Conservation (phyloP, 2,797 vertebrate genomes). For the Crax fasciolata region DNA sequence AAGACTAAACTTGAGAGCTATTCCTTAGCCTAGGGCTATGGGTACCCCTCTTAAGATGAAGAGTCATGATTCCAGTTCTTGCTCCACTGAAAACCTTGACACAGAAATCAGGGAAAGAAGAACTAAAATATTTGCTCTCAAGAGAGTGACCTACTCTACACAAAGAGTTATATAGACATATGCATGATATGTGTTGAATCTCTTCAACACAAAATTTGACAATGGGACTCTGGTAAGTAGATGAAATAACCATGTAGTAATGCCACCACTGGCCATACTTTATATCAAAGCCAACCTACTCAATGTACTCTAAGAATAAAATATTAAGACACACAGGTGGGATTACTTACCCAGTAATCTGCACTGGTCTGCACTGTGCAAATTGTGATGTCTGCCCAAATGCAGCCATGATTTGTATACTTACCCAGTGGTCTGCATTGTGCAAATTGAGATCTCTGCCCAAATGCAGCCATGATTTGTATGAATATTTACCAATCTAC, state of each 20-base stretch:
- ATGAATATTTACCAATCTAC: background rate
- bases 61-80: background rate
- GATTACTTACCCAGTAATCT: background rate
- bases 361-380: background rate
- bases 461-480: background rate
- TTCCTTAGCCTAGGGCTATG: conserved; percentile 41
- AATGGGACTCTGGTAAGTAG: background rate
- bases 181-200: background rate
- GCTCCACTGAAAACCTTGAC: conserved; percentile 34
- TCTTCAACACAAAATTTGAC: background rate
- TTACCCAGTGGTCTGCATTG: background rate
- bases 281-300: background rate
- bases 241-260: background rate
- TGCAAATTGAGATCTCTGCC: background rate
- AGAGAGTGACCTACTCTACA: background rate
- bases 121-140: conserved; percentile 12
- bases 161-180: background rate
- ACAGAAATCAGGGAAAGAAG: background rate
- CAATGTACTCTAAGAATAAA: background rate
- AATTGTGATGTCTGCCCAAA: background rate
- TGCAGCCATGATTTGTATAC: background rate
- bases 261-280: background rate
- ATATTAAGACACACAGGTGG: rapidly evolving
- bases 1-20: conserved; percentile 38
- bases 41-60: background rate